Base-by-base conservation (phyloP, 1,140 invertebrate genomes). In the Steinernema khuongi region DNA sequence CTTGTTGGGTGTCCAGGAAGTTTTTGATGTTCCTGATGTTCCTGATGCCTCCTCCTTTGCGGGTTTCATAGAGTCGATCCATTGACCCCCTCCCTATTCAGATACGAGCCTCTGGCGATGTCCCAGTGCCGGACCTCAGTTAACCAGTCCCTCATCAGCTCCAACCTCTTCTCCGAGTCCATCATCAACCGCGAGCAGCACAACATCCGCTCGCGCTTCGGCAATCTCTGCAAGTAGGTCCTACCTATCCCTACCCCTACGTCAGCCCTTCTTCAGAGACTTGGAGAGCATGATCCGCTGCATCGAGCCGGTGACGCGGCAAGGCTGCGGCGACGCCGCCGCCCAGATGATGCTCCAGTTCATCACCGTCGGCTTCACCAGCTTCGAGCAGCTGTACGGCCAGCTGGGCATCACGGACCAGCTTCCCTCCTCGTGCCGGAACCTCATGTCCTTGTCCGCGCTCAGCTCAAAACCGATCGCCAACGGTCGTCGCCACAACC, bases 121-220 rank as follows among this genome's bases (percentile, higher is more conserved):
- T 60, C 74, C 17, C 70, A 78, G 43, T 78, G 76, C 41, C 44
- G 68, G 28, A 41, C 19, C n/a, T 67, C 74, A 22, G 75, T 78
- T n/a, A 78, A 78, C 32, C 68, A 41, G 4, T 78, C 76, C 0
- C 30, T 78, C 22, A 73, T 67, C n/a, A 73, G 72, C 0, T 60
- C 36, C 14, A 78, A 76, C 70, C 60, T 43, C 0, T 78, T 78
- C 66, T 76, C 74, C 2, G 69, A 71, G 1, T 68, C 76, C 31
- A 73, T 78, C 22, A 29, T 78, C 11, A 79, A 79, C 19, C 74
- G 72, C 19, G 76, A 78, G 44, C 76, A 78, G n/a, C 76, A 78
- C 50, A 78, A 78, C 22, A 31, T 78, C 19, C 60, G 76, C 22
- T 68, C 28, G 29, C 69, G 72, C 31, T 78, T 78, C 66, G 74